Evolutionary conservation across 2,113 vertebrate genomes (phyloP), one percentile per base, ranked within the genome.

Genomic region (Prinia subflava): DNA sequence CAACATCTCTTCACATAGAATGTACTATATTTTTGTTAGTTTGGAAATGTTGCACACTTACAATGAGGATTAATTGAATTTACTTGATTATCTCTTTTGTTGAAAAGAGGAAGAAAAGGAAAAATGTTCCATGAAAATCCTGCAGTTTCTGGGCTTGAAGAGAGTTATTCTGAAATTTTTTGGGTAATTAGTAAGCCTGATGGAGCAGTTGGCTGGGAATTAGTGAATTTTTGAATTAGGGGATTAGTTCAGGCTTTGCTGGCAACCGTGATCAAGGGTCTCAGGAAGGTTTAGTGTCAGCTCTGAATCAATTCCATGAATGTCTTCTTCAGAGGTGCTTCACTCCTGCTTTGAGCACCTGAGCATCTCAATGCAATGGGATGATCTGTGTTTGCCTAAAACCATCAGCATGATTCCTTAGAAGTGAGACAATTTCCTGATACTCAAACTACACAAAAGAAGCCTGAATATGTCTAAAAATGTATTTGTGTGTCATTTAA

Each of bases 291-390:
- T 28, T 57, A 42, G 15, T 70, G 35, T 25, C 39, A 42, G 17
- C 49, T 17, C 7, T 50, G 42, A 65, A 37, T 75, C 25, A 20
- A 7, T 56, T 71, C 35, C 13, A 6, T 9, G 3, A 37, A 30
- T 0, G 1, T 25, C 13, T 78, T 82, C 47, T 57, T n/a, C 39
- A 55, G 47, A 55, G 39, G 11, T 46, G 13, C 28, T 75, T 46
- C 9, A 18, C 25, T 70, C 1, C 0, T 2, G 0, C 35, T 77
- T 60, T 64, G 42, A 47, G 27, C 5, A 13, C 33, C 22, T 62
- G 56, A 76, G 63, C 25, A n/a, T 47, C 22, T 74, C 20, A 4
- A 31, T 19, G 44, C 2, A 4, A 8, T 46, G 27, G 10, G 27
- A 35, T 37, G n/a, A 18, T 46, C 20, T 63, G 11, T 52, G 16